Conservation (phyloP, 2,888 invertebrate genomes). For the Stenodema calcarata region DNA sequence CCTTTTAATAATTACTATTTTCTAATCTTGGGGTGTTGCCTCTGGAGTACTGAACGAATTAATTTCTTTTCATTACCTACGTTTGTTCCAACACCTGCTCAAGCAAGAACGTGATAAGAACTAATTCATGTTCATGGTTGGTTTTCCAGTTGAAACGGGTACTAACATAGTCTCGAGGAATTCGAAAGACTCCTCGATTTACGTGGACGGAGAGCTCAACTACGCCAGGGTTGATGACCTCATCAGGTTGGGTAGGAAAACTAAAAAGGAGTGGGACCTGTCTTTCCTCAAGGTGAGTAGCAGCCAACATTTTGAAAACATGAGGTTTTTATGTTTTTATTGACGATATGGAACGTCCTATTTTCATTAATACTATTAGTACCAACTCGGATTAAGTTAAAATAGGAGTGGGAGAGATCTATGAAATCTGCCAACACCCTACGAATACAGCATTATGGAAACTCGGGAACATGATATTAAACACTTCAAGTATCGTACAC, state of each 20-base stretch:
- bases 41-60: no score
- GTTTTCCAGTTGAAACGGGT: conserved; percentile 31
- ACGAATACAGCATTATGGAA: no score
- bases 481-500: no score
- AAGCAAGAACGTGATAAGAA: neutral
- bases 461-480: no score
- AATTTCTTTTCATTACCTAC: no score
- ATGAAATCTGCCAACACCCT: neutral
- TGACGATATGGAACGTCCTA: neutral
- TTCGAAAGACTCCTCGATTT: conserved; percentile 48
- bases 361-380: neutral
- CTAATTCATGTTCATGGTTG: neutral
- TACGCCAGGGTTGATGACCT: conserved; percentile 46
- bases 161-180: conserved; percentile 35
- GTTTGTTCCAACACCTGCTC: no score
- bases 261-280: conserved; percentile 43
- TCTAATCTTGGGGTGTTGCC: no score
- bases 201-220: conserved; percentile 46
- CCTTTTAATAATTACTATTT: no score
- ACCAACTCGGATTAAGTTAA: neutral
- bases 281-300: conserved; percentile 23
- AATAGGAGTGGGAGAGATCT: neutral
- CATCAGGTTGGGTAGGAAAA: conserved; percentile 39
- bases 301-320: no score
- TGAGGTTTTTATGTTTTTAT: neutral